Conservation (phyloP, 2,888 invertebrate species). For the Acrobasis consociella region DNA sequence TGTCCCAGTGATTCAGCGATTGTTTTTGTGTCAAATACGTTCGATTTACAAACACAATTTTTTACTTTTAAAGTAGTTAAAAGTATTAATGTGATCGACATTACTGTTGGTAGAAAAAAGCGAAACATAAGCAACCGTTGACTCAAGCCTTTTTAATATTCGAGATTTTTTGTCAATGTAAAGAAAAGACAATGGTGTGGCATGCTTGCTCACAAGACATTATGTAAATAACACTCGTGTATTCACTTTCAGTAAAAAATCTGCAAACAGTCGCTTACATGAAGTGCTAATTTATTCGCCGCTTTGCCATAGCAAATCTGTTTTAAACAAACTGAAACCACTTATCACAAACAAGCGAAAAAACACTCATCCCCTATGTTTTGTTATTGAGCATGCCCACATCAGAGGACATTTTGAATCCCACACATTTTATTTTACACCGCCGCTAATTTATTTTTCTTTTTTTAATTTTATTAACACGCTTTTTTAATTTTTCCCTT, state of each 20-base stretch:
- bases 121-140: background rate
- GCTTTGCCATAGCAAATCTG: constrained; percentile 35
- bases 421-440: constrained; percentile 37
- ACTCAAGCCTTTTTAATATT: constrained; percentile 39
- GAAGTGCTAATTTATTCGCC: constrained; percentile 44
- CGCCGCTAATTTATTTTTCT: constrained; percentile 65
- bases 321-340: constrained; percentile 22
- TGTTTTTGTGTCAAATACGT: background rate
- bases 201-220: constrained; percentile 69
- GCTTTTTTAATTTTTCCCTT: constrained; percentile 80
- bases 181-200: constrained; percentile 49
- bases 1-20: constrained; percentile 4
- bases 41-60: too few species aligned
- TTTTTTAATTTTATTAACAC: constrained; percentile 81
- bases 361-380: constrained; percentile 32
- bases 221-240: constrained; percentile 45
- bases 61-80: too few species aligned
- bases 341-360: constrained; percentile 14
- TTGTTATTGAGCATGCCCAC: constrained; percentile 65
- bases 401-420: constrained; percentile 27
- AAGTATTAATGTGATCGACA: too few species aligned
- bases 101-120: background rate
- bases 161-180: constrained; percentile 39
- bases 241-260: constrained; percentile 11
- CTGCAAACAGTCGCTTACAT: constrained; percentile 33